Base-by-base conservation (phyloP, 2,797 vertebrate genomes). In the Pantherophis alleghaniensis region DNA sequence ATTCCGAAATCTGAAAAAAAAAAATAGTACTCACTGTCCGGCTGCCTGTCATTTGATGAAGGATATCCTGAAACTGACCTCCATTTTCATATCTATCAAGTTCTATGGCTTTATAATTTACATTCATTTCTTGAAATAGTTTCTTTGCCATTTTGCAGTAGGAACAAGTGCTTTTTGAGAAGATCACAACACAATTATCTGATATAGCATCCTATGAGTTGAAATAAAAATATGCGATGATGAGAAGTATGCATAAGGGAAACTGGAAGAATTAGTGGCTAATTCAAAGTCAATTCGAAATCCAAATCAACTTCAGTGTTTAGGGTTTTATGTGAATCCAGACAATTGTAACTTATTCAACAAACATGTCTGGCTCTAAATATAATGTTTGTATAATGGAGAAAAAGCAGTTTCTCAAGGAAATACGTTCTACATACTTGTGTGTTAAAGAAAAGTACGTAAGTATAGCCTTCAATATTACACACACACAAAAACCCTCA, bases 111-210 rank as follows among this genome's bases (percentile, higher is more conserved):
- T 98, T 99, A 90, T 99, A 99, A 32, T 94, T 96, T 0, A 99
- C 96, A 11, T 99, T 98, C 28, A 99, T 98, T 96, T 98, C 97
- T 20, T 98, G 98, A 96, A 99, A 99, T 14, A 99, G 97, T 0
- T 98, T 98, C 96, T 99, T 99, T 92, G 99, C 98, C 98, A 99
- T 99, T 94, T 96, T 98, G 97, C 99, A 99, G 93, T 99, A 99
- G 32, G 98, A 97, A 87, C 99, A 99, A 0, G 98, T 98, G 94
- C 98, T 98, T 97, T 99, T 99, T 89, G 99, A 99, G 98, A 99
- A 99, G 97, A 99, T 99, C 95, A 99, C 99, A 14, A 99, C 98
- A 47, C 99, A 99, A 96, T 99, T 99, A 92, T 97, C 96, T 86
- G 99, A 98, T 97, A 99, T 98, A 57, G 98, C 95, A 61, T 99